Conservation (phyloP, 2,888 invertebrate genomes). For the Cyrtodaria siliqua region DNA sequence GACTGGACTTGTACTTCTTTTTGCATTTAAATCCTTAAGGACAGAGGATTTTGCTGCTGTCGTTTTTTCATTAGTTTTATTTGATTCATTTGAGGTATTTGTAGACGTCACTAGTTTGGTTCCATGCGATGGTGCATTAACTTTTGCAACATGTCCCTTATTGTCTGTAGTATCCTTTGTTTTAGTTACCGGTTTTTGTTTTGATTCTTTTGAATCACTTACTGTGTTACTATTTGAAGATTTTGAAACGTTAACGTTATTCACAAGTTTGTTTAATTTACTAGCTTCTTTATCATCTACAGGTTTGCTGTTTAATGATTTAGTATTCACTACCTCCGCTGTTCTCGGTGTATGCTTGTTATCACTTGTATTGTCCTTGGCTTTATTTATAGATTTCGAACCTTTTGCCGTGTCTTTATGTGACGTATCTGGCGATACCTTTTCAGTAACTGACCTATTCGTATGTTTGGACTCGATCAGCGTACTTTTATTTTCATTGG, state of each 20-base stretch:
- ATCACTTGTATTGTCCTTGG: too few species aligned
- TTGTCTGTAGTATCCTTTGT: too few species aligned
- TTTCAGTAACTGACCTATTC: too few species aligned
- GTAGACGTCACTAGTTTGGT: background rate
- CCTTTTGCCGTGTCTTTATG: too few species aligned
- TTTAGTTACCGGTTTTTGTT: too few species aligned
- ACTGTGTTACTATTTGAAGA: background rate
- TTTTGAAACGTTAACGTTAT: too few species aligned
- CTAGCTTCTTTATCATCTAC: background rate
- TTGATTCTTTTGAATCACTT: constrained; percentile 5
- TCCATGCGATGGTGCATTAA: background rate
- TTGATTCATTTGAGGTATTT: background rate
- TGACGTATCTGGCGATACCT: too few species aligned
- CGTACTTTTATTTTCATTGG: background rate
- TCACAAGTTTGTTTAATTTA: background rate
- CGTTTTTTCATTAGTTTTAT: constrained; percentile 4
- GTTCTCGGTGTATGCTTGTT: too few species aligned
- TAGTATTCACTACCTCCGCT: too few species aligned
- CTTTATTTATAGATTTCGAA: too few species aligned
- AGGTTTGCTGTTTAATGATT: background rate
- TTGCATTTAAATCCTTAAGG: constrained; percentile 37
- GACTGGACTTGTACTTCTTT: constrained; percentile 10
- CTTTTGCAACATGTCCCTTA: background rate
- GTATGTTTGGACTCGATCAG: too few species aligned
- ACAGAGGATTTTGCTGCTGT: constrained; percentile 21